Percentiles rank a stretch among this genome's conserved stretches.
phyloP scores from a whole-genome alignment of 1,140 invertebrate species.

The Drosophila tsacasi region DNA sequence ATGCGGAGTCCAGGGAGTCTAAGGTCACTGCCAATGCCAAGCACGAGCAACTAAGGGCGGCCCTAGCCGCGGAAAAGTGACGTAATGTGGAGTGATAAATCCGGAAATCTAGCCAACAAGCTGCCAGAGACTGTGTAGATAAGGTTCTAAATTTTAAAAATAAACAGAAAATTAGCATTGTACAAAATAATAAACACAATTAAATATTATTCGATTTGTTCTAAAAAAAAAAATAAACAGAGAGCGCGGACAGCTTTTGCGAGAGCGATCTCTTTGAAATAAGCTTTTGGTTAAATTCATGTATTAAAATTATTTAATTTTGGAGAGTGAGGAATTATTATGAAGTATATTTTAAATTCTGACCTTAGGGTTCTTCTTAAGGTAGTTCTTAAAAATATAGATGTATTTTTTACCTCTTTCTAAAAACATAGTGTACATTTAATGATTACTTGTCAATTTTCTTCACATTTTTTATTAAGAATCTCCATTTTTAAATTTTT shows the following conservation, averaged over 20 bases:
- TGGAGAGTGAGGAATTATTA: neutral
- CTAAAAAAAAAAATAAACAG: neutral
- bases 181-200: neutral
- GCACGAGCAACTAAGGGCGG: slow-evolving; percentile 52
- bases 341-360: neutral
- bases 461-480: too few species aligned
- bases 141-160: neutral
- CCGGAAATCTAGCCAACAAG: neutral
- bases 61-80: slow-evolving; percentile 37
- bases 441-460: too few species aligned
- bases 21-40: slow-evolving; percentile 23
- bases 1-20: slow-evolving; percentile 26
- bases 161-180: neutral
- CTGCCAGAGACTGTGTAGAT: slow-evolving; percentile 3
- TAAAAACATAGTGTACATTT: too few species aligned
- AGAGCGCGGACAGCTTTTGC: neutral
- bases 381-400: too few species aligned
- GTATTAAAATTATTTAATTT: too few species aligned
- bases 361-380: too few species aligned
- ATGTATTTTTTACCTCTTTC: too few species aligned
- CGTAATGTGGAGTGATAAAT: slow-evolving; percentile 1
- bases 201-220: neutral
- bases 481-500: too few species aligned
- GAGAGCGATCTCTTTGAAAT: neutral
- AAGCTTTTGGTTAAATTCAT: neutral